Conservation (phyloP, 2,888 invertebrate genomes). For the Didymodactylos carnosus region DNA sequence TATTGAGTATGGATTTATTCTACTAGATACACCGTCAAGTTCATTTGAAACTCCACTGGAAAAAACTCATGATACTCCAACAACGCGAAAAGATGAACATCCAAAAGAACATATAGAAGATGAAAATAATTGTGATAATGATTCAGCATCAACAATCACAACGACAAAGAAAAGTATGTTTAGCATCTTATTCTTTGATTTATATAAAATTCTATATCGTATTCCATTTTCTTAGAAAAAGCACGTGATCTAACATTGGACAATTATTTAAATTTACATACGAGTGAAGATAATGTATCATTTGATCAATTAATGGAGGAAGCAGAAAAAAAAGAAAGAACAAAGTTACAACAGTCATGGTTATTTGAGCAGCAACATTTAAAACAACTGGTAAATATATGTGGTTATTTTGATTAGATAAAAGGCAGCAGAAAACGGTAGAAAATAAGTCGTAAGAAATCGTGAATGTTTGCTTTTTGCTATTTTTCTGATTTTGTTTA, state of each 20-base stretch:
- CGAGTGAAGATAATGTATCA: slow-evolving; percentile 89
- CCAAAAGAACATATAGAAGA: too few species aligned
- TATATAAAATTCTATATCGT: too few species aligned
- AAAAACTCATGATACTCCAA: background rate
- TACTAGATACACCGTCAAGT: background rate
- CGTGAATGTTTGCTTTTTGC: too few species aligned
- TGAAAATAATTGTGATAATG: background rate
- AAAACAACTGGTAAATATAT: slow-evolving; percentile 20
- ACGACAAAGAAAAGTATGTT: too few species aligned
- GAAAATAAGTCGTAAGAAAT: too few species aligned
- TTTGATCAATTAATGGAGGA: slow-evolving; percentile 69
- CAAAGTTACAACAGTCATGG: slow-evolving; percentile 47
- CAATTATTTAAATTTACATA: slow-evolving; percentile 59
- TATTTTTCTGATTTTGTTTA: too few species aligned
- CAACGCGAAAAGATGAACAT: background rate
- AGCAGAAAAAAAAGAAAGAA: slow-evolving; percentile 50
- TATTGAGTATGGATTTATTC: background rate
- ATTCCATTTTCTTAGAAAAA: slow-evolving; percentile 6
- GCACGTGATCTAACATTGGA: slow-evolving; percentile 41
- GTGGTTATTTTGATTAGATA: too few species aligned
- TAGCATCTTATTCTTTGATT: too few species aligned
- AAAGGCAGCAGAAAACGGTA: too few species aligned
- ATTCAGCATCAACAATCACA: background rate
- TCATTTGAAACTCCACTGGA: background rate
- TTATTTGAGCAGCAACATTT: slow-evolving; percentile 43